Evolutionary conservation across 2,797 vertebrate species (phyloP).

Genomic region (Pseudomugil tenellus): DNA sequence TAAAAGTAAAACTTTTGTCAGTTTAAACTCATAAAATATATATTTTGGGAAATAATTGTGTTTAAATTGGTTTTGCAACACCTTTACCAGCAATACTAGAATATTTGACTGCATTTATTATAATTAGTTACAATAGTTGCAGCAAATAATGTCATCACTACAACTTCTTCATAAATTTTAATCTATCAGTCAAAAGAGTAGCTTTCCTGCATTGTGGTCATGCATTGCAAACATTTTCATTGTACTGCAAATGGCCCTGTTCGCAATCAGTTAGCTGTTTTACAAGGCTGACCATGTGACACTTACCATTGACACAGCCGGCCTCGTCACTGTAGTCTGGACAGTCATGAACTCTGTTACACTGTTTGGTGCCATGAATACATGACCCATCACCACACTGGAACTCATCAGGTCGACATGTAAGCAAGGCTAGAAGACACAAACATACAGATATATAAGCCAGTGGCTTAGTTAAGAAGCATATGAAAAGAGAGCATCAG

Average conservation of each 20-base stretch:
- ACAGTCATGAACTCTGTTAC: conserved; percentile 91
- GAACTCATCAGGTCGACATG: conserved; percentile 93
- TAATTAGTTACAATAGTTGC: too few relatives aligned
- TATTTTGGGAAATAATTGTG: too few relatives aligned
- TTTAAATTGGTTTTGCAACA: too few relatives aligned
- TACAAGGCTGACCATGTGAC: not conserved
- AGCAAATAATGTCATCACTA: too few relatives aligned
- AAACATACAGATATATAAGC: conserved; percentile 4
- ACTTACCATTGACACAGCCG: conserved; percentile 89
- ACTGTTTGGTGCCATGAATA: conserved; percentile 91
- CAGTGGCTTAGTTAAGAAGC: not conserved
- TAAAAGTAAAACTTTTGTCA: too few relatives aligned
- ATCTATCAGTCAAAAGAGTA: too few relatives aligned
- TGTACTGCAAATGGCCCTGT: not conserved
- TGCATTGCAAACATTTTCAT: too few relatives aligned
- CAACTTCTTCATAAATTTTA: too few relatives aligned
- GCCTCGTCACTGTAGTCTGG: conserved; percentile 93
- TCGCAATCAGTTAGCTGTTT: not conserved
- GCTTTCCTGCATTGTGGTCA: too few relatives aligned
- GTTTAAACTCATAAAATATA: too few relatives aligned
- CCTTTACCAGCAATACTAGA: too few relatives aligned
- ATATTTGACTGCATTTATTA: too few relatives aligned
- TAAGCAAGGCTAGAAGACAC: conserved; percentile 83
- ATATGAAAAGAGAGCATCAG: not conserved
- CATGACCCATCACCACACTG: conserved; percentile 94